These are phyloP conservation scores for Ophion obscuratus DNA, from an alignment of 2,888 invertebrate species.

Conservation along the genomic window DNA sequence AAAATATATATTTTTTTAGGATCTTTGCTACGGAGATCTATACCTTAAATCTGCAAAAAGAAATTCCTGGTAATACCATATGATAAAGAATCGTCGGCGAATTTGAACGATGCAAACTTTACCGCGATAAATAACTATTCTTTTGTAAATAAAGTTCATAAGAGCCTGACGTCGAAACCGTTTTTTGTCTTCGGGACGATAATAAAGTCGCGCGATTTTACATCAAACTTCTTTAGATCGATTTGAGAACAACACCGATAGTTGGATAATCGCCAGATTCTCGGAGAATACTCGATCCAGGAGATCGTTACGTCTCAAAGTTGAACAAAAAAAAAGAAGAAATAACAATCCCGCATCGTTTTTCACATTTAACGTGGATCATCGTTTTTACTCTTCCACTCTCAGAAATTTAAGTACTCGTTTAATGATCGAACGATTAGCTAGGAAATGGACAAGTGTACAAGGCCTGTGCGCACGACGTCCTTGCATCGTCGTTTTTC, in stretches of 20 bases:
- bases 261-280: not conserved
- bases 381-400: not conserved
- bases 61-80: no score
- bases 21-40: no score
- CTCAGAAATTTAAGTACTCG: constrained; percentile 21
- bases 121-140: no score
- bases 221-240: not conserved
- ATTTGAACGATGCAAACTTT: no score
- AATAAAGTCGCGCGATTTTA: no score
- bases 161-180: no score
- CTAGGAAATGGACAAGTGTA: not conserved
- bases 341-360: not conserved
- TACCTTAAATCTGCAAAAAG: no score
- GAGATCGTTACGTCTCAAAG: not conserved
- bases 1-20: no score
- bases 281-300: not conserved
- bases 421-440: constrained; percentile 25
- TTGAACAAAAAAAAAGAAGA: no score
- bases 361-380: constrained; percentile 3
- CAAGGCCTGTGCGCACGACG: not conserved
- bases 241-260: not conserved
- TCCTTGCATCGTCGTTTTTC: constrained; percentile 26
- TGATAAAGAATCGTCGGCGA: no score
- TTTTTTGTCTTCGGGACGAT: no score
- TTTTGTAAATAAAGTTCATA: no score